Evolutionary conservation across 2,797 vertebrate species (phyloP), one percentile per base, ranked within the genome.

Genomic region (Mionectes olivaceus): DNA sequence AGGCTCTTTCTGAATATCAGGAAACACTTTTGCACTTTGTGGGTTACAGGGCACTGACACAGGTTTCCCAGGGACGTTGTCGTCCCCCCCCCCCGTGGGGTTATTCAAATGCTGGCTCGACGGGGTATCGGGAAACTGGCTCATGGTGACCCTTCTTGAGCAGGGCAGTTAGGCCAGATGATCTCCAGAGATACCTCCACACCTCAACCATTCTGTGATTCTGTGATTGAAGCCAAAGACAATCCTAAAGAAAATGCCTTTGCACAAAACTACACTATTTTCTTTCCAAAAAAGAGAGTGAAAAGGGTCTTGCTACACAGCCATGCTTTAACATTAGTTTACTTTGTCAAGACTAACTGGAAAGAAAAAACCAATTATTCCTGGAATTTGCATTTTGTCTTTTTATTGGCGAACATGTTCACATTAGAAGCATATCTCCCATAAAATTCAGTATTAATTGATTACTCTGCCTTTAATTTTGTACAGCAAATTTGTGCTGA

Each of bases 401-500:
- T 60, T 43, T 64, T 53, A 69, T 84, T 13, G 12, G 30, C 63
- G 27, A 37, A 63, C 61, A 57, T 19, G 30, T 81, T 4, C 23
- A 30, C 8, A 25, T 77, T 49, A 60, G 13, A 68, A 73, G 76
- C 44, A 19, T n/a, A 71, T 30, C 8, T 83, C 55, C 30, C 12
- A 57, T 74, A 73, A 60, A 3, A 70, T 65, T 91, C 46, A 56
- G 41, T 71, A 80, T 61, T 65, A 77, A 79, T 24, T 82, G 27
- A 88, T 86, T 77, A 7, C 81, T 95, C 44, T 87, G 35, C 37
- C 28, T 94, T 91, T 90, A 76, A 92, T 89, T 97, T 90, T 90
- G n/a, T 82, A 75, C 47, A 89, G 57, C 19, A 77, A 87, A 83
- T 95, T 87, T 91, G 89, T 75, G 92, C 10, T 59, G 9, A 84